Evolutionary conservation across 2,888 invertebrate species (phyloP).

Genomic region (Coelogynopora nodosa): DNA sequence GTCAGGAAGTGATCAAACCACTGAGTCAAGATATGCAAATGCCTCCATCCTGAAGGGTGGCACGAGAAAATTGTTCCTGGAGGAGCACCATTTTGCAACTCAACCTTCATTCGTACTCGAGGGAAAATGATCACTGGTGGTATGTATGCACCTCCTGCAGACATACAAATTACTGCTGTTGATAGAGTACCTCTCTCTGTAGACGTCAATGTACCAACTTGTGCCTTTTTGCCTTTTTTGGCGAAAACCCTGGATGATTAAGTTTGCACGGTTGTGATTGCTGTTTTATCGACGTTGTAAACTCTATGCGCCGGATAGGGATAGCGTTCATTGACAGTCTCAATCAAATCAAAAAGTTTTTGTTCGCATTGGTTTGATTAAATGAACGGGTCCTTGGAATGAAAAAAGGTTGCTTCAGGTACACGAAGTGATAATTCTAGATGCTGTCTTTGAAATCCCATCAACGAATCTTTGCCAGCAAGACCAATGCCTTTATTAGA

Average conservation of each 20-base stretch:
- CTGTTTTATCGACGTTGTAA: background rate
- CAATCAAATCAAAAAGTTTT: constrained; percentile 5
- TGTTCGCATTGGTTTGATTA: background rate
- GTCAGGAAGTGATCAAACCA: background rate
- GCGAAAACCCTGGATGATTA: background rate
- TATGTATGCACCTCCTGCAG: background rate
- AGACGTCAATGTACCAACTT: background rate
- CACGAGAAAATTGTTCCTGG: background rate
- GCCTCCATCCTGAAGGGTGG: constrained; percentile 29
- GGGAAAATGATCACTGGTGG: constrained; percentile 7
- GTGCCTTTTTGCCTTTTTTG: constrained; percentile 5
- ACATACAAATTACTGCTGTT: background rate
- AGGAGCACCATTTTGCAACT: background rate
- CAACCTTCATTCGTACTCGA: background rate
- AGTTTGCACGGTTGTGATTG: background rate
- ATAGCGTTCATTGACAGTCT: background rate
- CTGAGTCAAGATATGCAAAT: background rate
- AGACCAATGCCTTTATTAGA: background rate
- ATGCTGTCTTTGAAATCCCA: background rate
- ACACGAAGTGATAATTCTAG: constrained; percentile 12
- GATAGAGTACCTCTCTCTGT: background rate
- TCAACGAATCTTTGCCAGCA: constrained; percentile 5
- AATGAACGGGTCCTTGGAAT: background rate
- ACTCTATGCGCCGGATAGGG: background rate
- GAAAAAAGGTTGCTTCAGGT: background rate